Conservation (phyloP, 2,888 invertebrate species). For the Entomobrya multifasciata region DNA sequence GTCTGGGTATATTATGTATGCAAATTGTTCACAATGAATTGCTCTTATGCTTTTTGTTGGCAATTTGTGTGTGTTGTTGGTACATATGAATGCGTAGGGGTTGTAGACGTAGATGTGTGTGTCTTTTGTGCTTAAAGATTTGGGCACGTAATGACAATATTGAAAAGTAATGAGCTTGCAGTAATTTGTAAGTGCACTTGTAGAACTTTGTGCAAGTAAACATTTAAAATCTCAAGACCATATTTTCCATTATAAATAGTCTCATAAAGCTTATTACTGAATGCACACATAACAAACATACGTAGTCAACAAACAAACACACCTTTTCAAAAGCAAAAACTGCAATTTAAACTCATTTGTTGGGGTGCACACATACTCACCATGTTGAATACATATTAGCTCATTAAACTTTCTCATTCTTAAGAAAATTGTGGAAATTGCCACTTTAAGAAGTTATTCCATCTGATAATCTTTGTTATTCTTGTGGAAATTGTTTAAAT, state of each 20-base stretch:
- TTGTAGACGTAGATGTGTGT: too few species aligned
- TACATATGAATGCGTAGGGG: too few species aligned
- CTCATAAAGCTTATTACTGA: not conserved
- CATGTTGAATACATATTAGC: constrained; percentile 76
- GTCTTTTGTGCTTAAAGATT: constrained; percentile 20
- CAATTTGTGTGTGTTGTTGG: too few species aligned
- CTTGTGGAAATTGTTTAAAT: too few species aligned
- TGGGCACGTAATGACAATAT: not conserved
- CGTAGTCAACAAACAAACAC: too few species aligned
- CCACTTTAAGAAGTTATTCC: too few species aligned
- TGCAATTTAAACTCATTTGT: constrained; percentile 24
- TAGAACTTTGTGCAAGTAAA: not conserved
- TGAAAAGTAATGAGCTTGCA: constrained; percentile 2
- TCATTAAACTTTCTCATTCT: constrained; percentile 55
- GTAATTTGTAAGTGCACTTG: constrained; percentile 28
- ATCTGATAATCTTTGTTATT: too few species aligned
- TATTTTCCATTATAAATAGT: constrained; percentile 9
- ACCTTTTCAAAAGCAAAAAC: not conserved
- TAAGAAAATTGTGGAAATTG: too few species aligned
- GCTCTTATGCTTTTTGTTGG: too few species aligned
- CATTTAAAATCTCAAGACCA: not conserved
- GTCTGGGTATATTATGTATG: constrained; percentile 50
- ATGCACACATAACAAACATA: too few species aligned
- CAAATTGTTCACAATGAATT: constrained; percentile 58
- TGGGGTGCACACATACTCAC: not conserved